Base-by-base conservation (phyloP, 2,888 invertebrate species). In the Caenorhabditis auriculariae region DNA sequence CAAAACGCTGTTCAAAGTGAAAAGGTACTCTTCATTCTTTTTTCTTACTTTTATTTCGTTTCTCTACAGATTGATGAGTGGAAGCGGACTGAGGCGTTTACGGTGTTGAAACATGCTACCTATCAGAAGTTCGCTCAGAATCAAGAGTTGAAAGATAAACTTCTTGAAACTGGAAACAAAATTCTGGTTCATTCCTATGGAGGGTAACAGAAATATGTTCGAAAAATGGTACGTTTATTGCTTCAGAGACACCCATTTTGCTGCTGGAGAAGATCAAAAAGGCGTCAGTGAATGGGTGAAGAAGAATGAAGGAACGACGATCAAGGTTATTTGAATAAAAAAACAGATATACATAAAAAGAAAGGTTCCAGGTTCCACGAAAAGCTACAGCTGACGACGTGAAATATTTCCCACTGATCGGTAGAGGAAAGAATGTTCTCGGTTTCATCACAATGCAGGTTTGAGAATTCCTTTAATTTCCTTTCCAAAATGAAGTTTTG, bases 81-180 rank as follows among this genome's bases (percentile, higher is more conserved):
- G 75, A 72, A 72, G 44, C 45, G 44, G 2, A 51, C 26, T 5
- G 62, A 74, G 15, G 69, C 72, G 4, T 52, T 71, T 24, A 27
- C 42, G 7, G 59, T 75, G n/a, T 50, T 75, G 27, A 46, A 67
- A 48, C 63, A 71, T 47, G 76, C 66, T 1, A 51, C 71, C 35
- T 43, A 42, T 6, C 50, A 72, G 32, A 76, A 76, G 49, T 76
- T 72, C 54, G 24, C 26, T 0, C 73, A 73, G 45, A 54, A 65
- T 46, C 49, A 53, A 1, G 64, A 65, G 4, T 43, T 76, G 53
- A 42, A 54, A 9, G 7, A 46, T 28, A 42, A 47, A 15, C 53
- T 68, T 7, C 21, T 68, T 35, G 55, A 48, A 6, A 64, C 67
- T 9, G 61, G 47, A 19, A 52, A 64, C 41, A 55, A 58, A n/a